A percentile compares a stretch with the other conserved stretches of the same genome.
phyloP scores from a whole-genome alignment of 1,140 invertebrate genomes.

The Trigoniulus corallinus region DNA sequence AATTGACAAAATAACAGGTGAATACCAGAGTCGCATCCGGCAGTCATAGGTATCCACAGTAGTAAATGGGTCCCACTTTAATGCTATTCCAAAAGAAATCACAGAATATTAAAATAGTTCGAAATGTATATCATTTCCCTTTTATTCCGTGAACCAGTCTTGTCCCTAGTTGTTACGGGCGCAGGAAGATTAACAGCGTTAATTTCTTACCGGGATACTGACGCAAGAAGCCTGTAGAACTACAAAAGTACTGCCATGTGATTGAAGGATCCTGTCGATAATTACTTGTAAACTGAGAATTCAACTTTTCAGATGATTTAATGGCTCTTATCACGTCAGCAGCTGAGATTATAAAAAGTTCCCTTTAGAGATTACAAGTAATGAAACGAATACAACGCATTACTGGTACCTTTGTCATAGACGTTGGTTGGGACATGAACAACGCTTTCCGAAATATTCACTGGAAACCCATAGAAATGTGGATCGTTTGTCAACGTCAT shows the following conservation, averaged over 20 bases:
- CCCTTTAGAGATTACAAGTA: not conserved
- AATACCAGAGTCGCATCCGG: constrained; percentile 62
- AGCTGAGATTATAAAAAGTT: constrained; percentile 28
- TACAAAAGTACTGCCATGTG: constrained; percentile 93
- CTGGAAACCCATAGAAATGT: constrained; percentile 59
- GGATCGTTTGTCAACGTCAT: constrained; percentile 26
- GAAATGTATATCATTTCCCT: too few relatives aligned
- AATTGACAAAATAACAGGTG: too few relatives aligned
- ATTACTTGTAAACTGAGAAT: constrained; percentile 69
- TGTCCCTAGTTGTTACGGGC: too few relatives aligned
- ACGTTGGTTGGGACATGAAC: constrained; percentile 91
- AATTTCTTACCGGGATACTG: constrained; percentile 79
- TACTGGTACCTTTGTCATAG: constrained; percentile 73
- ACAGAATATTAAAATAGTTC: too few relatives aligned
- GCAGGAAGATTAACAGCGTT: too few relatives aligned
- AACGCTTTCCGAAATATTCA: constrained; percentile 66
- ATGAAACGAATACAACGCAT: not conserved
- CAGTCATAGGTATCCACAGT: constrained; percentile 71
- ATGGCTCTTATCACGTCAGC: constrained; percentile 50
- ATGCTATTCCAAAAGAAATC: too few relatives aligned
- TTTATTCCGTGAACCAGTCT: too few relatives aligned
- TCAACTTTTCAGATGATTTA: constrained; percentile 67
- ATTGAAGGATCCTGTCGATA: constrained; percentile 69
- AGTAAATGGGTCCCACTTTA: too few relatives aligned
- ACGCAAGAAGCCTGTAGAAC: constrained; percentile 73